phyloP scores from a whole-genome alignment of 2,113 vertebrate genomes.

The Triplophysa tibetana region DNA sequence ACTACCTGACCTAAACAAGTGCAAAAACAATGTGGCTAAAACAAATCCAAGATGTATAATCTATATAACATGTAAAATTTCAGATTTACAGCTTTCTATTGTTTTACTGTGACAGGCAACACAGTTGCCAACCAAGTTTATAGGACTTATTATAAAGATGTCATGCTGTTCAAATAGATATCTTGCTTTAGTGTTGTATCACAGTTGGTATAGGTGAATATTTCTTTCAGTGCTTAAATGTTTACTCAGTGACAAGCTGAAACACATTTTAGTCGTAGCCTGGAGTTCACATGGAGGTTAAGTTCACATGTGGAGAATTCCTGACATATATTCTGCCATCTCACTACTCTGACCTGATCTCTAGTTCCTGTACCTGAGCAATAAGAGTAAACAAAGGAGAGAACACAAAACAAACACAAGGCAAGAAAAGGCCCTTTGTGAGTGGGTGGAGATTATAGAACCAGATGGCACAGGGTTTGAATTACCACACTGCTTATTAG shows the following conservation, averaged over 20 bases:
- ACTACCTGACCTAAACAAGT: too few species aligned
- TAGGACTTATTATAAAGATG: too few species aligned
- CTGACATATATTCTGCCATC: conserved; percentile 39
- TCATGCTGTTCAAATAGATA: too few species aligned
- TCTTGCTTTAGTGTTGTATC: too few species aligned
- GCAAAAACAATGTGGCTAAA: too few species aligned
- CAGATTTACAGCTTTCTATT: too few species aligned
- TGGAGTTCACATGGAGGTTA: conserved; percentile 61
- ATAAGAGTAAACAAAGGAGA: conserved; percentile 56
- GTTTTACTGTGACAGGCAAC: too few species aligned
- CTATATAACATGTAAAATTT: too few species aligned
- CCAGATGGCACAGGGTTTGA: conserved; percentile 55
- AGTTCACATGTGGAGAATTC: conserved; percentile 58
- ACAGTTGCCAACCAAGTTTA: too few species aligned
- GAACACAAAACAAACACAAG: conserved; percentile 60
- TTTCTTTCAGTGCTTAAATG: background rate
- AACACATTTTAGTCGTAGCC: background rate
- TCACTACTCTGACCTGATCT: conserved; percentile 39
- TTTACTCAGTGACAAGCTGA: conserved; percentile 4
- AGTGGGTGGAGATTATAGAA: conserved; percentile 54
- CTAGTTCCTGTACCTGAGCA: conserved; percentile 55
- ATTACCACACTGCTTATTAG: conserved; percentile 62
- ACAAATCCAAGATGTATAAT: too few species aligned
- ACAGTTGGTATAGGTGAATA: too few species aligned
- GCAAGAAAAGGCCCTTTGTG: conserved; percentile 60